These are phyloP conservation scores for Lepidochrysops patricia DNA, from an alignment of 2,888 invertebrate genomes.

Conservation along the genomic window DNA sequence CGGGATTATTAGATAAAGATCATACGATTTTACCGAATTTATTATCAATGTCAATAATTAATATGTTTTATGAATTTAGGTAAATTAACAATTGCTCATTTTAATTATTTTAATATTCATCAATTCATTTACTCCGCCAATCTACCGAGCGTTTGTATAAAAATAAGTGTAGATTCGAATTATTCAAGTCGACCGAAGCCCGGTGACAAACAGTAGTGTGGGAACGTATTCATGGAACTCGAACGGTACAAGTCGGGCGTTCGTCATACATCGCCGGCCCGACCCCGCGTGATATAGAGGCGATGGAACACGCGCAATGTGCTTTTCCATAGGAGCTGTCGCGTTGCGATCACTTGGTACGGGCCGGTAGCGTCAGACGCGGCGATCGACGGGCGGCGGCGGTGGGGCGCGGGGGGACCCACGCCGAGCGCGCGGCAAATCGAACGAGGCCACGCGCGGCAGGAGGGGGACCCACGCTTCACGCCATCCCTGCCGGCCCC, in stretches of 20 bases:
- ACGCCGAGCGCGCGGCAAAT: conserved; percentile 55
- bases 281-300: conserved; percentile 24
- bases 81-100: conserved; percentile 7
- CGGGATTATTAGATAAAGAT: conserved; percentile 58
- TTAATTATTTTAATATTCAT: conserved; percentile 31
- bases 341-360: conserved; percentile 56
- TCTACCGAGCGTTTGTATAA: conserved; percentile 31
- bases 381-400: conserved; percentile 22
- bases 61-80: conserved; percentile 15
- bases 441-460: conserved; percentile 66
- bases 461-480: conserved; percentile 34
- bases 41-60: conserved; percentile 53
- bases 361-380: conserved; percentile 40
- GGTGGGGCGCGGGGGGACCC: conserved; percentile 39
- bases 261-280: conserved; percentile 38
- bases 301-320: conserved; percentile 48
- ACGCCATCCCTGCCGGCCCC: conserved; percentile 34
- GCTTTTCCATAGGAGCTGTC: conserved; percentile 51
- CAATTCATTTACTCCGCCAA: conserved; percentile 34
- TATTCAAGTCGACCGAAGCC: conserved; percentile 37
- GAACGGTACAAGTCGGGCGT: conserved; percentile 14
- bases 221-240: conserved; percentile 14
- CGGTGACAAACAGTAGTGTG: conserved; percentile 38
- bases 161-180: conserved; percentile 29
- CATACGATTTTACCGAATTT: conserved; percentile 40